Evolutionary conservation across 2,113 vertebrate species (phyloP), one percentile per base, ranked within the genome.

Genomic region (Urocynchramus pylzowi): DNA sequence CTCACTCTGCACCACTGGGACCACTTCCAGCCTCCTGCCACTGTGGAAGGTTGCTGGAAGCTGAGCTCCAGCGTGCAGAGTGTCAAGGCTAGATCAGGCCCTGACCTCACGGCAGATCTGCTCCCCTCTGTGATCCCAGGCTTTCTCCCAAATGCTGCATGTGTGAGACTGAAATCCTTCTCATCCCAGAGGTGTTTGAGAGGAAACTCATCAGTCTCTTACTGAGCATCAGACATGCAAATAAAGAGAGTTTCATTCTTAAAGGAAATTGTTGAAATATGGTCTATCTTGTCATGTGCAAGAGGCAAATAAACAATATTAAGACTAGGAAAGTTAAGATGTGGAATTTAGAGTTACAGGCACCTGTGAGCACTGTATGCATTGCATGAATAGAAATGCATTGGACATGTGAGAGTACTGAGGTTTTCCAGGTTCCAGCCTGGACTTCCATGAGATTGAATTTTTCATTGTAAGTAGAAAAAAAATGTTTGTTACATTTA

Each of bases 61-160:
- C 60, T 16, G 5, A 41, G 49, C 37, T 84, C 23, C 0, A 3
- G 12, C 0, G 0, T 65, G 53, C 20, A 61, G 12, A 14, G 59
- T 45, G 61, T 52, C 4, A 1, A 47, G 57, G 35, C 12, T 31
- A 11, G 33, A 15, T 49, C 41, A 73, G 60, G 5, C 56, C 31
- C 1, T 22, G 33, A 82, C 49, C 65, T 53, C n/a, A 6, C 41
- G 56, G 74, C n/a, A 68, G 61, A 86, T 68, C 86, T 86, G 56
- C 44, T 71, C 57, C 30, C 49, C 31, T 60, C 11, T 1, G 3
- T 33, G 23, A 24, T 16, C 78, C 59, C 76, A 50, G 52, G 35
- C 52, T 78, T 91, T 68, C 44, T 87, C 35, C 42, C 26, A 39
- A 56, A n/a, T 18, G 16, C 75, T 90, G 14, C 50, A 27, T 87